Evolutionary conservation across 2,888 invertebrate genomes (phyloP).

Genomic region (Trachelus troglodyta): DNA sequence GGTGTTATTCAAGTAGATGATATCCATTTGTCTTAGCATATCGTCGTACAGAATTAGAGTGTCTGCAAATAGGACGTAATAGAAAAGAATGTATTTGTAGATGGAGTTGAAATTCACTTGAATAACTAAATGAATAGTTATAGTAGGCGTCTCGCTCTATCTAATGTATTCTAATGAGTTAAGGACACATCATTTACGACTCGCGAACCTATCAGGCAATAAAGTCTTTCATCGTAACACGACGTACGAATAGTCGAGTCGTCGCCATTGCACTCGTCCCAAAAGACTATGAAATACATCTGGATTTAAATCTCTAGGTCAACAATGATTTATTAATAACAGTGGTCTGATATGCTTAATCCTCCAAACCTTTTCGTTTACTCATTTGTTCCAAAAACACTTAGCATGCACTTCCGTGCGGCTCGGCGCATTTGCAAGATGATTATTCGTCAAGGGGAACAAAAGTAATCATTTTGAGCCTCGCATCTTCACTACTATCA

Average conservation of each 20-base stretch:
- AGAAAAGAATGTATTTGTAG: neutral
- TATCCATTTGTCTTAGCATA: neutral
- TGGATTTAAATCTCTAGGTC: constrained; percentile 42
- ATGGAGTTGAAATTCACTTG: neutral
- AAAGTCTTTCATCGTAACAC: neutral
- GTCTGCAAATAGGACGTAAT: neutral
- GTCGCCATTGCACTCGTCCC: constrained; percentile 58
- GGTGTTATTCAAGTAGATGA: neutral
- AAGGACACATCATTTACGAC: neutral
- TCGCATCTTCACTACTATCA: neutral
- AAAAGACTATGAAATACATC: constrained; percentile 48
- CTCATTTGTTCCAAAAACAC: constrained; percentile 23
- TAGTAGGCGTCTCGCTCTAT: neutral
- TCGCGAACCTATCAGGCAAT: neutral
- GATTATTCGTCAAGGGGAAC: neutral
- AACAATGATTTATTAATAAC: constrained; percentile 61
- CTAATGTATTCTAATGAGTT: neutral
- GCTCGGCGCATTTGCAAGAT: neutral
- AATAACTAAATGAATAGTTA: neutral
- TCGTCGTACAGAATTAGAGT: neutral
- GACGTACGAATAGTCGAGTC: neutral
- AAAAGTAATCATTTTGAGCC: neutral
- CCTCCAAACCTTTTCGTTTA: constrained; percentile 30
- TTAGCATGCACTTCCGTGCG: neutral
- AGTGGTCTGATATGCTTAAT: constrained; percentile 64